Base-by-base conservation (phyloP, 2,113 vertebrate genomes). In the Chitala chitala region DNA sequence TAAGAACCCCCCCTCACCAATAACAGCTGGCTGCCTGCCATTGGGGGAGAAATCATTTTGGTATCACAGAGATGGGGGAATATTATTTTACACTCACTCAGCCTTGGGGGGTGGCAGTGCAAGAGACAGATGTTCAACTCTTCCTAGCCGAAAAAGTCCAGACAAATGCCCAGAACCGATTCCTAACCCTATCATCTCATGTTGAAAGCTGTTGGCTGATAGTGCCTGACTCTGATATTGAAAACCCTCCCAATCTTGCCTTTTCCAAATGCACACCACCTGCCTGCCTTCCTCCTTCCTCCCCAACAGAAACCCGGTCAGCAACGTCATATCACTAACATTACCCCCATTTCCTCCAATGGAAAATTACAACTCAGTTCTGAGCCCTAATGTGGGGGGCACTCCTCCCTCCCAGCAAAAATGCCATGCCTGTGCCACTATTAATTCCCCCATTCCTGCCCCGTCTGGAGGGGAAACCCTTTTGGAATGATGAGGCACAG, bases 111-210 rank as follows among this genome's bases (percentile, higher is more conserved):
- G 15, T 24, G 50, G 63, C 26, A 20, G n/a, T n/a, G n/a, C 10
- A 48, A 15, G 51, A 22, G 33, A 38, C 69, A 78, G 69, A 73
- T 75, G 69, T 58, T 73, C 10, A 58, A 66, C 24, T 59, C 44
- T 31, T 20, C 69, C 7, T 29, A 22, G 26, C 58, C 42, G 7
- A 31, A 31, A 13, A 22, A 54, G 20, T 59, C 50, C 56, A 9
- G 33, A 73, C 15, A 36, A 3, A 36, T 24, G 55, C 33, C 9
- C 12, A 12, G 53, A 56, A 42, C 63, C 22, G 50, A 56, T 33
- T 1, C 20, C 74, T 76, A 46, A 58, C 54, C 22, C 12, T 9
- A 51, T 10, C 55, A 59, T 53, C 63, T 51, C 26, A 38, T 51
- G 3, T 3, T 15, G 15, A 26, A 7, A 46, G 42, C 54, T 17